Base-by-base conservation (phyloP, 1,140 invertebrate species). In the Hetaerina americana region DNA sequence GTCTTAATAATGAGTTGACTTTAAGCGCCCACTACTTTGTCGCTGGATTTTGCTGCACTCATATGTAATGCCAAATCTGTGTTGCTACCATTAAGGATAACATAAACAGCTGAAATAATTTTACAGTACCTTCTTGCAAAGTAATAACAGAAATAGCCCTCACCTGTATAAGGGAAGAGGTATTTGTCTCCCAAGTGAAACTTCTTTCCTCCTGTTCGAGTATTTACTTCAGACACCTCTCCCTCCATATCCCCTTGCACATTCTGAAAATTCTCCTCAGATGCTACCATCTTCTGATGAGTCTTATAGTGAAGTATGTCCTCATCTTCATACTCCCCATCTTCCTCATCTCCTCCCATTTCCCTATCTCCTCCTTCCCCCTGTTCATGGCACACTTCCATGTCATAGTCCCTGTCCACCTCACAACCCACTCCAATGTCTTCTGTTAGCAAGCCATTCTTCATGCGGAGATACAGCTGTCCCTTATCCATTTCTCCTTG, bases 81-180 rank as follows among this genome's bases (percentile, higher is more conserved):
- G n/a, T n/a, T n/a, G n/a, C n/a, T n/a, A n/a, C n/a, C n/a, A n/a
- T n/a, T n/a, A n/a, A n/a, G n/a, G n/a, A n/a, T n/a, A n/a, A n/a
- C n/a, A n/a, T n/a, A n/a, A n/a, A n/a, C n/a, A n/a, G n/a, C n/a
- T n/a, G n/a, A n/a, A n/a, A n/a, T n/a, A n/a, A n/a, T n/a, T n/a
- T n/a, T n/a, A n/a, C n/a, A n/a, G n/a, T n/a, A n/a, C n/a, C n/a
- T n/a, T n/a, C n/a, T n/a, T n/a, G n/a, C n/a, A n/a, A n/a, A n/a
- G n/a, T n/a, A n/a, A n/a, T n/a, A n/a, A n/a, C n/a, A n/a, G n/a
- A n/a, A n/a, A n/a, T n/a, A n/a, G n/a, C n/a, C 79, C 73, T 49
- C 76, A 85, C 85, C 85, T 77, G 89, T 90, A 75, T 91, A 92
- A 0, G 90, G 90, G 75, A 91, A 92, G 69, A 89, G 79, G 79